These are phyloP conservation scores for Lithobius niger DNA, from an alignment of 1,140 invertebrate species.

Conservation along the genomic window DNA sequence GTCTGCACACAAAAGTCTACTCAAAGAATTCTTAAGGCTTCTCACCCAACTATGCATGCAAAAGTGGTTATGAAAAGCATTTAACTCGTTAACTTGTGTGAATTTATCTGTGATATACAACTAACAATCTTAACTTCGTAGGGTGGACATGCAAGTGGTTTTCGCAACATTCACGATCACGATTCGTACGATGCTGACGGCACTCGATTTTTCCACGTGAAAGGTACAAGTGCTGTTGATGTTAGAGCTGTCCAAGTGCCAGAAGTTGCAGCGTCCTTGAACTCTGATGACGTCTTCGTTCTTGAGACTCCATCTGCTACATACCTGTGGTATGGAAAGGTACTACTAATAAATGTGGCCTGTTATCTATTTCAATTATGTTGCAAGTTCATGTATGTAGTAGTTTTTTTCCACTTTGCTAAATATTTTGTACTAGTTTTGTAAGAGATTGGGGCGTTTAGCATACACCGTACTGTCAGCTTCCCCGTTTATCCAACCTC, in stretches of 20 bases:
- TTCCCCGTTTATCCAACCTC: too few relatives aligned
- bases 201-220: conserved; percentile 46
- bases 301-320: conserved; percentile 42
- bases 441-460: too few relatives aligned
- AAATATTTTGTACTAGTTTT: too few relatives aligned
- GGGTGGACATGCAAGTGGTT: conserved; percentile 45
- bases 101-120: too few relatives aligned
- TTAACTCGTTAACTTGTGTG: too few relatives aligned
- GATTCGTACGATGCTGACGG: conserved; percentile 46
- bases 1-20: too few relatives aligned
- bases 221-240: conserved; percentile 43
- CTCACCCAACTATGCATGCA: too few relatives aligned
- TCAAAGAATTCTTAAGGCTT: too few relatives aligned
- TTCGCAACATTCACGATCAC: conserved; percentile 41
- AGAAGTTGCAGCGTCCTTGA: conserved; percentile 43
- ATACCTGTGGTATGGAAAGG: conserved; percentile 55
- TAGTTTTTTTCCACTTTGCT: background rate
- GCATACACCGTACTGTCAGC: too few relatives aligned
- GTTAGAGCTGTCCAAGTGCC: conserved; percentile 48
- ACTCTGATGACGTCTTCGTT: conserved; percentile 56
- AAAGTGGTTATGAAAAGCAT: too few relatives aligned
- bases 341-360: conserved; percentile 27
- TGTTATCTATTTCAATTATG: background rate
- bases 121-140: conserved; percentile 2
- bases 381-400: background rate